Conservation (phyloP, 2,888 invertebrate genomes). For the Nomada fucata region DNA sequence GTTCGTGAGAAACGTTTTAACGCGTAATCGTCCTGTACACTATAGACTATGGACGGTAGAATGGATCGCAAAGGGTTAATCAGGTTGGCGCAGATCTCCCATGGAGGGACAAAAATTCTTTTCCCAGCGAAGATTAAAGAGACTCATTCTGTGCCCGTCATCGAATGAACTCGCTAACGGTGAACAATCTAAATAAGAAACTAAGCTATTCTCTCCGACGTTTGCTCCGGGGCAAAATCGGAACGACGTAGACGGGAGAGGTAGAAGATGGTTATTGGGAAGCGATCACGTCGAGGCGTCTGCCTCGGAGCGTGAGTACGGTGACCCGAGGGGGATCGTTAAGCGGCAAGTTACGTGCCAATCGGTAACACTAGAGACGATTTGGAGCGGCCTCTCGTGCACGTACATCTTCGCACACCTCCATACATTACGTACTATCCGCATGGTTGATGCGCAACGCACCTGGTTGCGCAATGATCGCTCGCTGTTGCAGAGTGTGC, state of each 20-base stretch:
- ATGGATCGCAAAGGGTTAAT: constrained; percentile 35
- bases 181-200: constrained; percentile 47
- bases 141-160: not conserved
- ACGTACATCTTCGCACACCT: constrained; percentile 35
- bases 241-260: constrained; percentile 30
- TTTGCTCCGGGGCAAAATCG: constrained; percentile 32
- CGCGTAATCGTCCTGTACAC: not conserved
- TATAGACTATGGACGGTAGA: constrained; percentile 11
- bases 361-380: constrained; percentile 65
- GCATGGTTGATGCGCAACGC: constrained; percentile 63
- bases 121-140: not conserved
- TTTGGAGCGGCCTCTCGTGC: constrained; percentile 56
- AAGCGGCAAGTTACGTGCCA: constrained; percentile 66
- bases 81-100: not conserved
- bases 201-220: constrained; percentile 16
- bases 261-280: constrained; percentile 60
- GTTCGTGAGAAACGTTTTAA: constrained; percentile 13
- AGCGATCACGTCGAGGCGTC: constrained; percentile 61
- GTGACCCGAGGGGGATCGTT: constrained; percentile 66
- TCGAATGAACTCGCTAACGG: constrained; percentile 32
- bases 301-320: constrained; percentile 58
- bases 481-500: constrained; percentile 60
- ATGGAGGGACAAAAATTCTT: constrained; percentile 4
- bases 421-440: constrained; percentile 22
- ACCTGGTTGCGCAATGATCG: constrained; percentile 61